Evolutionary conservation across 2,888 invertebrate species (phyloP).

Genomic region (Lacanobia wlatinum): DNA sequence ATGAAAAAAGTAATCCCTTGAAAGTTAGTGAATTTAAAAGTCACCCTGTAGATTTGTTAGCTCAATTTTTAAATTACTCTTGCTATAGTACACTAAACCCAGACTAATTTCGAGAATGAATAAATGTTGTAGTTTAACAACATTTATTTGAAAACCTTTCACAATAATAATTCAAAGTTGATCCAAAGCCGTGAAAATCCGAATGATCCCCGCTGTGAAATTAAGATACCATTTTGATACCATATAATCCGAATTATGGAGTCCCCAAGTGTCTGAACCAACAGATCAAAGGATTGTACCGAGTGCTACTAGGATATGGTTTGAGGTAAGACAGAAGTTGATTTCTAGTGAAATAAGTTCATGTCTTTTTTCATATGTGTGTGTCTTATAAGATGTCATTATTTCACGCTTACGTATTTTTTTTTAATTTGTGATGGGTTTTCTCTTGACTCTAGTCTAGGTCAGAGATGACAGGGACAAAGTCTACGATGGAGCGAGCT

Average conservation of each 20-base stretch:
- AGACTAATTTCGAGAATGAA: constrained; percentile 30
- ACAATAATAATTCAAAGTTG: constrained; percentile 36
- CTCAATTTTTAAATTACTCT: background rate
- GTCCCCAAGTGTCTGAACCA: constrained; percentile 56
- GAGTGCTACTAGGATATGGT: constrained; percentile 20
- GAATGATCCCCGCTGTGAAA: constrained; percentile 56
- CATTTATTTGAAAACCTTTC: constrained; percentile 18
- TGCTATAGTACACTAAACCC: background rate
- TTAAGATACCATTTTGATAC: constrained; percentile 59
- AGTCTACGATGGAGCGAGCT: no score
- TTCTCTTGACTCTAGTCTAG: no score
- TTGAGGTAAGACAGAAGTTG: background rate
- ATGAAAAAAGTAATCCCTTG: background rate
- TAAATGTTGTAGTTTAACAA: constrained; percentile 32
- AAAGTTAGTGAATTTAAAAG: no score
- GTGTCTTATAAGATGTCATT: no score
- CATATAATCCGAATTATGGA: constrained; percentile 55
- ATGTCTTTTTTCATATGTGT: no score
- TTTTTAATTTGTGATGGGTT: no score
- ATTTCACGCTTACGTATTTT: no score
- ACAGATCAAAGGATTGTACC: constrained; percentile 55
- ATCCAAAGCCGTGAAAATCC: constrained; percentile 32
- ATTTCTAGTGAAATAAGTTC: no score
- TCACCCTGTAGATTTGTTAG: background rate
- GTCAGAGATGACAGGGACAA: no score